phyloP scores from a whole-genome alignment of 1,140 invertebrate species.

The Sinonovacula constricta region DNA sequence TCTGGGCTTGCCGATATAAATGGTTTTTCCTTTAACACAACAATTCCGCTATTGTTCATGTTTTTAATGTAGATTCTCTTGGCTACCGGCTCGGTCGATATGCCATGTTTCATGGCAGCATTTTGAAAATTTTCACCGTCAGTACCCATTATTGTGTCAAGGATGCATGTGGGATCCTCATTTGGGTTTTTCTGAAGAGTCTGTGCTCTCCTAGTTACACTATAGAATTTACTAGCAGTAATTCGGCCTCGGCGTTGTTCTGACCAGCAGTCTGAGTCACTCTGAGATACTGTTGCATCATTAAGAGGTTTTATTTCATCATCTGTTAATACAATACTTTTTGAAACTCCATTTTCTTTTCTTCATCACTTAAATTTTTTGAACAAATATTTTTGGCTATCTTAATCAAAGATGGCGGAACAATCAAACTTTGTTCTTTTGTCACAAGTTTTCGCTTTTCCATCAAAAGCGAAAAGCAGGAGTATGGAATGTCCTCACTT shows the following conservation, averaged over 20 bases:
- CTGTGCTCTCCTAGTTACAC: background rate
- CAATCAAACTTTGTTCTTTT: background rate
- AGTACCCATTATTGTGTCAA: background rate
- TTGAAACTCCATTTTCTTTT: background rate
- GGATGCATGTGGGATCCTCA: background rate
- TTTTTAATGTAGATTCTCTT: background rate
- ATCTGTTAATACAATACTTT: background rate
- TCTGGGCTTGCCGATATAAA: conserved; percentile 1
- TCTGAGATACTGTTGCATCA: background rate
- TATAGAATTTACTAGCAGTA: conserved; percentile 11
- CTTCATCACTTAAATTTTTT: background rate
- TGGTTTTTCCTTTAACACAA: conserved; percentile 10
- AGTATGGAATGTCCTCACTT: background rate
- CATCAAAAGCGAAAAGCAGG: background rate
- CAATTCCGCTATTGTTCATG: background rate
- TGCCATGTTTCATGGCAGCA: conserved; percentile 11
- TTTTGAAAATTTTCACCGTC: background rate
- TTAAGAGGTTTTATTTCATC: background rate
- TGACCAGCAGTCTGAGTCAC: background rate
- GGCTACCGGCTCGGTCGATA: background rate
- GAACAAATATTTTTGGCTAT: background rate
- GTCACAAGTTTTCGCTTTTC: background rate
- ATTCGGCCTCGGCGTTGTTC: background rate
- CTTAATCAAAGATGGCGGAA: background rate
- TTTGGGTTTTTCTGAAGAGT: background rate